phyloP scores from a whole-genome alignment of 2,797 vertebrate genomes.

The Phalloptychus januarius region DNA sequence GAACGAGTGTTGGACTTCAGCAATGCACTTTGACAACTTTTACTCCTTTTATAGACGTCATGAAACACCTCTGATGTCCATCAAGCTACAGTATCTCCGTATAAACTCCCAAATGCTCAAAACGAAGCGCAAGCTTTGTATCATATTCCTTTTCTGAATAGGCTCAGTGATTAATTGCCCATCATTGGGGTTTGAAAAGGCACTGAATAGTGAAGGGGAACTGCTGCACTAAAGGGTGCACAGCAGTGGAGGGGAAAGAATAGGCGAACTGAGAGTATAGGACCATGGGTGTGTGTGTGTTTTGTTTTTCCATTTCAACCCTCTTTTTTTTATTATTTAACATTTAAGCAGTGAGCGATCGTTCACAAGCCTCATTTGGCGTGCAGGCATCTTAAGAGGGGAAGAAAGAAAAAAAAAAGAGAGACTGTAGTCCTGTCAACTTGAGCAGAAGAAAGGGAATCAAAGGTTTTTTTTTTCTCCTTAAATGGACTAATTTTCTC shows the following conservation, averaged over 20 bases:
- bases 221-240: slow-evolving; percentile 47
- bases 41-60: slow-evolving; percentile 66
- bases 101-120: slow-evolving; percentile 2
- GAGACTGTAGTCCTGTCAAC: slow-evolving; percentile 80
- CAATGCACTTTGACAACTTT: slow-evolving; percentile 72
- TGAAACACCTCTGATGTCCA: slow-evolving; percentile 14
- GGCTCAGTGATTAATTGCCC: slow-evolving; percentile 72
- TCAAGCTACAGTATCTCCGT: slow-evolving; percentile 10
- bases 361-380: slow-evolving; percentile 83
- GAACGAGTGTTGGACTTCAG: slow-evolving; percentile 62
- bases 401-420: slow-evolving; percentile 55
- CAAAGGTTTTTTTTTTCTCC: slow-evolving; percentile 89
- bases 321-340: slow-evolving; percentile 39
- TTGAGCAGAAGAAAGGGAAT: slow-evolving; percentile 90
- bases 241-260: slow-evolving; percentile 31
- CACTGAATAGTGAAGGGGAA: slow-evolving; percentile 58
- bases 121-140: neutral
- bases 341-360: slow-evolving; percentile 77
- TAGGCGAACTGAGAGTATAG: slow-evolving; percentile 29
- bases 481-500: slow-evolving; percentile 99
- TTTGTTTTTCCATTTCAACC: slow-evolving; percentile 45
- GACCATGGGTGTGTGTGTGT: slow-evolving; percentile 14
- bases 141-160: slow-evolving; percentile 54
- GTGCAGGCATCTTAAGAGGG: slow-evolving; percentile 80
- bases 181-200: slow-evolving; percentile 65